These are phyloP conservation scores for Lasioglossum malachurum DNA, from an alignment of 2,888 invertebrate species.

Conservation along the genomic window DNA sequence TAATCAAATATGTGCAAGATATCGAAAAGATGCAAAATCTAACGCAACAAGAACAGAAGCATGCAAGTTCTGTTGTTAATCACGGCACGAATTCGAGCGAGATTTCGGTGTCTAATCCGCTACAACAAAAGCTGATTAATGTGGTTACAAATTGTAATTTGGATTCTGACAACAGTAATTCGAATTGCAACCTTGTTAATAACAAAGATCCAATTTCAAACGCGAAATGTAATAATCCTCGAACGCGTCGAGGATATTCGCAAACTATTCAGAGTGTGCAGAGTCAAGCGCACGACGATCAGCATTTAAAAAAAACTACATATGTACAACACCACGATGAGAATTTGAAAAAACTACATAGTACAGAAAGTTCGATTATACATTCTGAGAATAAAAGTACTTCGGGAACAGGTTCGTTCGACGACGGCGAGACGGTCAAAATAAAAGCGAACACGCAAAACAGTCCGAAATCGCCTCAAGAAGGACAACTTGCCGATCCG, in stretches of 20 bases:
- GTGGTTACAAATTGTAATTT: slow-evolving; percentile 59
- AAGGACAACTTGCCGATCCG: slow-evolving; percentile 62
- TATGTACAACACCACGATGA: slow-evolving; percentile 65
- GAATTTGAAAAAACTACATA: slow-evolving; percentile 54
- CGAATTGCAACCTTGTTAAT: slow-evolving; percentile 61
- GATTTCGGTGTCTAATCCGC: slow-evolving; percentile 61
- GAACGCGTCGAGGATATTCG: slow-evolving; percentile 73
- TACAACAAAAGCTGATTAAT: slow-evolving; percentile 70
- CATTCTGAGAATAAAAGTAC: slow-evolving; percentile 59
- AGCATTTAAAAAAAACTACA: slow-evolving; percentile 72
- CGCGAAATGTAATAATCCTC: slow-evolving; percentile 72
- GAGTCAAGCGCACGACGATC: slow-evolving; percentile 68
- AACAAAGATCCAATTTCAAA: slow-evolving; percentile 72
- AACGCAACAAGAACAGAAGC: slow-evolving; percentile 82
- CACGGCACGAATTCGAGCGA: slow-evolving; percentile 73
- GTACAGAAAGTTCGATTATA: slow-evolving; percentile 35
- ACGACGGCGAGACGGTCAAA: slow-evolving; percentile 66
- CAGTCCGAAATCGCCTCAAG: slow-evolving; percentile 57
- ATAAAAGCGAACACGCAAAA: slow-evolving; percentile 48
- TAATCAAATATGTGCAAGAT: slow-evolving; percentile 85
- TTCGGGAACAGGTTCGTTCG: slow-evolving; percentile 56
- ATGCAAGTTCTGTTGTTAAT: slow-evolving; percentile 61
- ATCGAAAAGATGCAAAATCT: slow-evolving; percentile 86
- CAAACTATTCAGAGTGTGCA: slow-evolving; percentile 69
- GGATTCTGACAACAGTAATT: slow-evolving; percentile 69